phyloP scores from a whole-genome alignment of 1,140 invertebrate species.

The Aethina tumida region DNA sequence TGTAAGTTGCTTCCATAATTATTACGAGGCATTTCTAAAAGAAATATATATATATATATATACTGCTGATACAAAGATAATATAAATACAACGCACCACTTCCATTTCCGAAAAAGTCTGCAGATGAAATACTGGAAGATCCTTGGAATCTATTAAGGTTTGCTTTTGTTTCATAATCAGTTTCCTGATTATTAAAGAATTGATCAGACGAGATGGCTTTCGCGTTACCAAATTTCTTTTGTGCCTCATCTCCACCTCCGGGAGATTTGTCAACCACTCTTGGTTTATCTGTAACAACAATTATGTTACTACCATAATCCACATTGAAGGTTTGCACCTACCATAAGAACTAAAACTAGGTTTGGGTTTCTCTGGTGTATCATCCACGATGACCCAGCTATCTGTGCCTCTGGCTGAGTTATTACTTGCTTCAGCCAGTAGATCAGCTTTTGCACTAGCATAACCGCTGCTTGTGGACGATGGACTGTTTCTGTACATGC shows the following conservation, averaged over 20 bases:
- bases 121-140: conserved; percentile 87
- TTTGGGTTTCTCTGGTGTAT: conserved; percentile 26
- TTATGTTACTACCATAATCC: neutral
- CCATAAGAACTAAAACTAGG: neutral
- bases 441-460: too few species aligned
- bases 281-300: conserved; percentile 2
- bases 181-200: conserved; percentile 70
- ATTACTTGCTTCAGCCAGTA: conserved; percentile 7
- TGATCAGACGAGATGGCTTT: conserved; percentile 97
- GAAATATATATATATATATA: neutral
- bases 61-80: conserved; percentile 1
- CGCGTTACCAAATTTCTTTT: conserved; percentile 91
- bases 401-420: conserved; percentile 17
- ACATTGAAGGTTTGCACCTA: neutral
- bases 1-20: conserved; percentile 6
- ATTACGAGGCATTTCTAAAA: conserved; percentile 11
- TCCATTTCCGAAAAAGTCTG: conserved; percentile 82
- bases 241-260: conserved; percentile 52
- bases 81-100: conserved; percentile 19
- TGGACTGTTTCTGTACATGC: too few species aligned
- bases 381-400: conserved; percentile 33
- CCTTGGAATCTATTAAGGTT: conserved; percentile 65
- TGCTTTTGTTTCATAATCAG: conserved; percentile 49
- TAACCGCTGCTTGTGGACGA: too few species aligned
- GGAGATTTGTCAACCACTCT: conserved; percentile 11